Evolutionary conservation across 2,797 vertebrate genomes (phyloP), one percentile per base, ranked within the genome.

Genomic region (Sphenodon punctatus): DNA sequence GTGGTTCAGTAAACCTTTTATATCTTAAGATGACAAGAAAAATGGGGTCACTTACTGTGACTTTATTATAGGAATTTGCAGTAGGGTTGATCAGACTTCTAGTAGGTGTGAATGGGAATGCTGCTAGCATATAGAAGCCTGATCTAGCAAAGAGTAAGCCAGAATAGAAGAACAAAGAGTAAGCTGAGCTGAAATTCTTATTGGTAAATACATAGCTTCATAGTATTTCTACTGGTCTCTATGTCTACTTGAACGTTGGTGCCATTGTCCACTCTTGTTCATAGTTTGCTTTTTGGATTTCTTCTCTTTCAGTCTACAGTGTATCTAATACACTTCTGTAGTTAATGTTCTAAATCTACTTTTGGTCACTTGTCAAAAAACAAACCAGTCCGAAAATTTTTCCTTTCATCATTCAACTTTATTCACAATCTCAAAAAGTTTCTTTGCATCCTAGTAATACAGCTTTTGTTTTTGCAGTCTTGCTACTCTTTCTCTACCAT

Each of bases 1-100:
- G 83, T 80, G 61, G 63, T 82, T 79, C 25, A 2, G n/a, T 45
- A 51, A 85, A 64, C 53, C 71, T 90, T 74, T 81, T 67, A 77
- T 63, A 61, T 90, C 41, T 30, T 51, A 69, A 84, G 70, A 71
- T 68, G n/a, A 82, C 72, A 75, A 71, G 56, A 55, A 69, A 75
- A 74, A 53, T 82, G 27, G 59, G 65, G 27, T 59, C 43, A 51
- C 82, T 64, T 65, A 2, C 61, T 64, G 42, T 79, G 78, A 59
- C 43, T 89, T 67, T 20, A 0, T 45, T 60, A n/a, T 20, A 59
- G 43, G 53, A 36, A 60, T 85, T 67, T 70, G 5, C 49, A 34
- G 75, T 25, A 76, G 74, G 46, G 49, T 59, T 80, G 25, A 46
- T 58, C 67, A 81, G 41, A n/a, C 9, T 20, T 16, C 8, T 49